Evolutionary conservation across 2,113 vertebrate species (phyloP), one percentile per base, ranked within the genome.

Genomic region (Lanius ludovicianus): DNA sequence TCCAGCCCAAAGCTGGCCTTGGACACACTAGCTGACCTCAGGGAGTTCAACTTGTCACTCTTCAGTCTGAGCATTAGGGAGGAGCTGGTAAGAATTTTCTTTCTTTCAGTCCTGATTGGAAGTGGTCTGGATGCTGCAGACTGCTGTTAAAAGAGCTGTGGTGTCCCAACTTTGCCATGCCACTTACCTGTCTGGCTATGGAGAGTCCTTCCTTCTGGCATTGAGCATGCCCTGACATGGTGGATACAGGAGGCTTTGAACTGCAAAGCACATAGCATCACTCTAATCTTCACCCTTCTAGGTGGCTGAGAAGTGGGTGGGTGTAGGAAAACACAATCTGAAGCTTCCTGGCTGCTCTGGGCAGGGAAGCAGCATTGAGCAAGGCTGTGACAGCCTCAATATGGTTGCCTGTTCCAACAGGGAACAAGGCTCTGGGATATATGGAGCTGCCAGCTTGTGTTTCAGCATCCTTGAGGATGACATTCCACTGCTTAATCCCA

Each of bases 191-290:
- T 39, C 79, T 35, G 67, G 28, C 37, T 41, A 65, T 46, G 23
- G n/a, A 68, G 13, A 35, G 7, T 62, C 60, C 46, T 53, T 74
- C 53, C 23, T 52, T 63, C 65, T 55, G 37, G 35, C n/a, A 19
- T 1, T 3, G 59, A 65, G 42, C 25, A n/a, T 0, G 0, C 10
- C 19, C 67, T 73, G 67, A 41, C 20, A 20, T 9, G 13, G 30
- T 62, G 28, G 31, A 67, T 64, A 25, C 19, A 84, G 56, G 46
- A 68, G 14, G 62, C 41, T 95, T 55, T 81, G 76, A 86, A 74
- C 28, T 55, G 49, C 59, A 88, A 52, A 76, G 37, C n/a, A 41
- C 0, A 0, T 17, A 50, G 24, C 33, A 44, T 30, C n/a, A 12
- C 24, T 56, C 21, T 42, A 63, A 37, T 83, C 46, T 83, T 87